Percentiles rank a stretch among this genome's conserved stretches.
Evolutionary conservation across 2,888 invertebrate species (phyloP).

Genomic region (Holacanthella duospinosa): DNA sequence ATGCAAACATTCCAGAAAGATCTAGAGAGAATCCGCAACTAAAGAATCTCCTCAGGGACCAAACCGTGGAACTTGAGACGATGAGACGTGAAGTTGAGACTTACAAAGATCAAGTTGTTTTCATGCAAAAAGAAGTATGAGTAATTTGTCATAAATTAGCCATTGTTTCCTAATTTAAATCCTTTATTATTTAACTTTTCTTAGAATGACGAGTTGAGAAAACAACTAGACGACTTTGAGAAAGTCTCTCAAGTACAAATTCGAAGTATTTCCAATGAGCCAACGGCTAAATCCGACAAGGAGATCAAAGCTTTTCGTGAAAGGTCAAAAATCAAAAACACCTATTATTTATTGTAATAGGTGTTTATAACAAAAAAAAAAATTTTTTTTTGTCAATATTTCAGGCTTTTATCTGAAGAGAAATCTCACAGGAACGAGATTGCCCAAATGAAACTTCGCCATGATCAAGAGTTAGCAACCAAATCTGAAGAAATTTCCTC

Average conservation of each 20-base stretch:
- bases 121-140: slow-evolving; percentile 54
- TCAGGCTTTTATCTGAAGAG: slow-evolving; percentile 54
- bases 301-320: slow-evolving; percentile 61
- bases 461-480: slow-evolving; percentile 70
- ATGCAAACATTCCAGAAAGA: slow-evolving; percentile 33
- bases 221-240: slow-evolving; percentile 73
- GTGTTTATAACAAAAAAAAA: not conserved
- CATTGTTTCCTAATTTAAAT: not conserved
- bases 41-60: slow-evolving; percentile 60
- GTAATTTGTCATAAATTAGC: too few relatives aligned
- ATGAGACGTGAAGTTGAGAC: slow-evolving; percentile 57
- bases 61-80: slow-evolving; percentile 60
- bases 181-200: not conserved
- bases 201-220: slow-evolving; percentile 64
- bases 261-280: slow-evolving; percentile 26
- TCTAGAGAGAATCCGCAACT: slow-evolving; percentile 44
- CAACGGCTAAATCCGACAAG: slow-evolving; percentile 49
- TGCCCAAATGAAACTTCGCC: slow-evolving; percentile 67
- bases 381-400: not conserved
- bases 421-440: slow-evolving; percentile 65
- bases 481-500: slow-evolving; percentile 72
- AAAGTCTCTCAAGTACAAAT: slow-evolving; percentile 69
- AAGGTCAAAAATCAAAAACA: slow-evolving; percentile 43
- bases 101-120: slow-evolving; percentile 60
- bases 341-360: not conserved